Percentiles rank a stretch among this genome's conserved stretches.
Evolutionary conservation across 2,113 vertebrate genomes (phyloP).

Genomic region (Tachycineta bicolor): DNA sequence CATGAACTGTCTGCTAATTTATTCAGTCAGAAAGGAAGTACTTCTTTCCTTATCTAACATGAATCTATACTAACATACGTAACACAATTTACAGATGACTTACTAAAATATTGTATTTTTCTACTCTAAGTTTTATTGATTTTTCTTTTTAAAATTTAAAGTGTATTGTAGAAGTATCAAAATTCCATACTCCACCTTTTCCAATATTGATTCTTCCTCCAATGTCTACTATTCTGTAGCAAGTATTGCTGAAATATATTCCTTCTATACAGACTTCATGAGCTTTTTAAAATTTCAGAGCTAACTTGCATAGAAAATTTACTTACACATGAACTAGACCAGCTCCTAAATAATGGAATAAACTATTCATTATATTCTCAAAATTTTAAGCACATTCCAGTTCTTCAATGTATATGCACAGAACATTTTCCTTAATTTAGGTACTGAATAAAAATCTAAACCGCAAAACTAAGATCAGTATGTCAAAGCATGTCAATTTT

Average conservation of each 20-base stretch:
- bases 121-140: not conserved
- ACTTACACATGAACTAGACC: not conserved
- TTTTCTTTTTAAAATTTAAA: not conserved
- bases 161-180: not conserved
- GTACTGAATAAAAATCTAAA: not conserved
- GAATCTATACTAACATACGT: not conserved
- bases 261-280: not conserved
- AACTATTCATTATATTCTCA: not conserved
- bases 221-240: not conserved
- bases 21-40: not conserved
- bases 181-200: not conserved
- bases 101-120: not conserved
- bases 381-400: not conserved
- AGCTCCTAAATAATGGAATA: not conserved
- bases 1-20: not conserved
- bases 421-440: not conserved
- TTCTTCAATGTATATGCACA: fast-evolving
- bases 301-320: not conserved
- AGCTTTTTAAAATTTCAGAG: not conserved
- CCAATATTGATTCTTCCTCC: not conserved
- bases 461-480: not conserved
- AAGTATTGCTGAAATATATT: not conserved
- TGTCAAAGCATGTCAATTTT: not conserved
- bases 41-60: not conserved
- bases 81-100: not conserved